These are phyloP conservation scores for Sphaeramia orbicularis DNA, from an alignment of 2,797 vertebrate species.

Conservation along the genomic window DNA sequence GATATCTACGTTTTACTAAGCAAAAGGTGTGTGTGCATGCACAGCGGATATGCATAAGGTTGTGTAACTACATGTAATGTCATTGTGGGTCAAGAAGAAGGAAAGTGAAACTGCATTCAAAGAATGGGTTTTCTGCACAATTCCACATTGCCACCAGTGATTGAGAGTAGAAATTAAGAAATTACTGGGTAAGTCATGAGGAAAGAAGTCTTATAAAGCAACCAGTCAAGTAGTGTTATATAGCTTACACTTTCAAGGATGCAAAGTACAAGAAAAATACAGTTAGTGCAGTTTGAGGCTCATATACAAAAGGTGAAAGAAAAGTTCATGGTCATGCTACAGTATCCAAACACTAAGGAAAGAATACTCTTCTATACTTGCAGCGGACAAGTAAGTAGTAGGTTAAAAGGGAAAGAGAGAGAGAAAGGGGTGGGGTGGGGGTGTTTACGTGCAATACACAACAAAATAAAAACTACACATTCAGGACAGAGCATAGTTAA, in stretches of 20 bases:
- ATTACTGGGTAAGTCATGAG: constrained; percentile 21
- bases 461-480: neutral
- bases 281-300: constrained; percentile 3
- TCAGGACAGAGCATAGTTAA: neutral
- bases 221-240: constrained; percentile 18
- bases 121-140: constrained; percentile 15
- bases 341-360: constrained; percentile 24
- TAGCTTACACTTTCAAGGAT: constrained; percentile 10
- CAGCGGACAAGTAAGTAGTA: neutral
- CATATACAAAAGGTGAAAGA: constrained; percentile 5
- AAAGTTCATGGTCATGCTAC: constrained; percentile 37
- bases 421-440: too few species aligned
- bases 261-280: neutral
- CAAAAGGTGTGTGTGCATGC: constrained; percentile 25
- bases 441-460: neutral
- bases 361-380: neutral
- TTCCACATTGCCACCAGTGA: constrained; percentile 21
- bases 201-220: constrained; percentile 23
- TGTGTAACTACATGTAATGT: neutral
- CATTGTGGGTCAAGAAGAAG: constrained; percentile 28
- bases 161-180: constrained; percentile 5
- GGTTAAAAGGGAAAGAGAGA: constrained; percentile 12
- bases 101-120: too few species aligned
- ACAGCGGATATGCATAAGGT: neutral
- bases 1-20: constrained; percentile 6